These are phyloP conservation scores for Campylomormyrus numenius DNA, from an alignment of 2,113 vertebrate genomes.

Conservation along the genomic window DNA sequence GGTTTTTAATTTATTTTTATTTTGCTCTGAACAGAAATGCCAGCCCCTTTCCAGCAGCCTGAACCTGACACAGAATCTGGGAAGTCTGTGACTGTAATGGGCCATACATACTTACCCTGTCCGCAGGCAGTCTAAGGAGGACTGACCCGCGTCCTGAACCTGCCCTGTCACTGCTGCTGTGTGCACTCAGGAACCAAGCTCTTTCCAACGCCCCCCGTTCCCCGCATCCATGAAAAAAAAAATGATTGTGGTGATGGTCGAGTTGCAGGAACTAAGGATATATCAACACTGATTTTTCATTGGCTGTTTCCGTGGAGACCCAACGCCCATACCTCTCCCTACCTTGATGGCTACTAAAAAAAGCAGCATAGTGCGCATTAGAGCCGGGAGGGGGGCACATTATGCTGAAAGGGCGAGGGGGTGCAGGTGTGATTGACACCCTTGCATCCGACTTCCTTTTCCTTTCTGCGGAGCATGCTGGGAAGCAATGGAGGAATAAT, in stretches of 20 bases:
- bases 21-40: neutral
- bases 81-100: neutral
- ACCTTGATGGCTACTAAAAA: neutral
- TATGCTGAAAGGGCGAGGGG: neutral
- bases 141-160: neutral
- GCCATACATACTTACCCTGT: neutral
- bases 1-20: neutral
- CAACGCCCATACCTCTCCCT: neutral
- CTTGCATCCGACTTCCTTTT: neutral
- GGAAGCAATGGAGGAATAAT: conserved; percentile 14
- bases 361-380: neutral
- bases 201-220: neutral
- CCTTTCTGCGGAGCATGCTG: neutral
- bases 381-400: neutral
- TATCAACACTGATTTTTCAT: neutral
- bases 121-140: neutral
- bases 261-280: neutral
- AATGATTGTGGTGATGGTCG: neutral
- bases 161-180: neutral
- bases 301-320: neutral
- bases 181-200: neutral
- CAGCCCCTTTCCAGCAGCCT: neutral
- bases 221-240: neutral
- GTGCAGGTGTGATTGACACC: neutral
- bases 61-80: neutral